Percentiles rank a stretch among this genome's conserved stretches.
phyloP scores from a whole-genome alignment of 2,888 invertebrate species.

The Acronicta psi region DNA sequence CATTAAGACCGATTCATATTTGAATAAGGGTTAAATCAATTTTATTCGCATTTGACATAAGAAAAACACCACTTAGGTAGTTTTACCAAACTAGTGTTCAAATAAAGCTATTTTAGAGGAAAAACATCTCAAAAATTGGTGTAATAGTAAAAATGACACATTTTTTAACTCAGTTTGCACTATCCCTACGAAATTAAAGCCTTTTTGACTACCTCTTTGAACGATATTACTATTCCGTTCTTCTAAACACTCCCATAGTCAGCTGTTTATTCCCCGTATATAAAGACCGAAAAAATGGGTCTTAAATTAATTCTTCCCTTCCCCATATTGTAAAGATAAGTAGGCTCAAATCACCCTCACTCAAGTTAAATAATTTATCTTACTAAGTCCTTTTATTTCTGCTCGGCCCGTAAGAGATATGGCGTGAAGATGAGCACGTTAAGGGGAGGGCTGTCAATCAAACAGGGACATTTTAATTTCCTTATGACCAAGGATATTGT shows the following conservation, averaged over 20 bases:
- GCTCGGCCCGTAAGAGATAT: constrained; percentile 38
- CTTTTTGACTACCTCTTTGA: too few relatives aligned
- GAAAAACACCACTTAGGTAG: too few relatives aligned
- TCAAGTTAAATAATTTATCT: constrained; percentile 61
- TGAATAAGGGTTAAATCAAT: neutral
- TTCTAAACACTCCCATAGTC: too few relatives aligned
- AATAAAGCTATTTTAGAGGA: too few relatives aligned
- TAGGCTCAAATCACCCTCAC: constrained; percentile 55
- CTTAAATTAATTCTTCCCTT: constrained; percentile 42
- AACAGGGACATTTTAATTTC: constrained; percentile 48
- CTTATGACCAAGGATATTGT: constrained; percentile 26
- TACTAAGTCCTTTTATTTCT: constrained; percentile 46
- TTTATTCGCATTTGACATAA: neutral
- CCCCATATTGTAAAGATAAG: constrained; percentile 55
- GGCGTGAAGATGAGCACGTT: constrained; percentile 42
- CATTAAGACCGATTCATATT: neutral
- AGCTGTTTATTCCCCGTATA: too few relatives aligned
- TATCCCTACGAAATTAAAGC: too few relatives aligned
- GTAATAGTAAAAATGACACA: too few relatives aligned
- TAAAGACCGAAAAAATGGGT: neutral
- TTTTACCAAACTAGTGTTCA: too few relatives aligned
- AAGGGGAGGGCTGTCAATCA: constrained; percentile 39
- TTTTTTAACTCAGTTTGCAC: too few relatives aligned
- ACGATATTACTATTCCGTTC: too few relatives aligned
- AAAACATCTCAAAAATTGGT: too few relatives aligned